These are phyloP conservation scores for Antidorcas marsupialis DNA, from an alignment of 2,113 vertebrate species.

Conservation along the genomic window DNA sequence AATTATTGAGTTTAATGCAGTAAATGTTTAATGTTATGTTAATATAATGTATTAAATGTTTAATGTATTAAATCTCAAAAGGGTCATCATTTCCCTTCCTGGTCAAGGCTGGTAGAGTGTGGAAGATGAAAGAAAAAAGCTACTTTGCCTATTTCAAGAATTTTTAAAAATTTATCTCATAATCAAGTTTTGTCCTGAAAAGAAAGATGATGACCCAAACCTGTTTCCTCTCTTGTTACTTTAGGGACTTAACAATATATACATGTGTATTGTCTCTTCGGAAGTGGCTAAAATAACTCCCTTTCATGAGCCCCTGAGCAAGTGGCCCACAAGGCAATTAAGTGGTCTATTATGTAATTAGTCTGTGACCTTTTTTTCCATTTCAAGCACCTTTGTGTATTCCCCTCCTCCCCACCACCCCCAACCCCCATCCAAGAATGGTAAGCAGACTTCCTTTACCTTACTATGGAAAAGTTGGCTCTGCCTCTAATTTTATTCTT, in stretches of 20 bases:
- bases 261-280: background rate
- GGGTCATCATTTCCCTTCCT: background rate
- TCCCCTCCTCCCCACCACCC: too few species aligned
- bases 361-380: background rate
- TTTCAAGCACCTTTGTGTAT: background rate
- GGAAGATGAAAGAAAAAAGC: background rate
- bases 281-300: background rate
- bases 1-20: background rate
- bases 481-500: conserved; percentile 26
- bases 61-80: background rate
- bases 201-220: background rate
- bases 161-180: background rate
- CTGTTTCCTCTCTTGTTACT: background rate
- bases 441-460: background rate
- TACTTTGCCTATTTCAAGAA: background rate
- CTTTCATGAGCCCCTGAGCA: background rate
- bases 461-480: background rate
- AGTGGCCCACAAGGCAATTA: background rate
- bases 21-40: background rate
- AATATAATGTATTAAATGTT: background rate
- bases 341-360: background rate
- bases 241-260: background rate
- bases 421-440: background rate
- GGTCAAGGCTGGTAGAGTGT: background rate
- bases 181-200: background rate